Evolutionary conservation across 2,797 vertebrate genomes (phyloP).

Genomic region (Lophius americanus): DNA sequence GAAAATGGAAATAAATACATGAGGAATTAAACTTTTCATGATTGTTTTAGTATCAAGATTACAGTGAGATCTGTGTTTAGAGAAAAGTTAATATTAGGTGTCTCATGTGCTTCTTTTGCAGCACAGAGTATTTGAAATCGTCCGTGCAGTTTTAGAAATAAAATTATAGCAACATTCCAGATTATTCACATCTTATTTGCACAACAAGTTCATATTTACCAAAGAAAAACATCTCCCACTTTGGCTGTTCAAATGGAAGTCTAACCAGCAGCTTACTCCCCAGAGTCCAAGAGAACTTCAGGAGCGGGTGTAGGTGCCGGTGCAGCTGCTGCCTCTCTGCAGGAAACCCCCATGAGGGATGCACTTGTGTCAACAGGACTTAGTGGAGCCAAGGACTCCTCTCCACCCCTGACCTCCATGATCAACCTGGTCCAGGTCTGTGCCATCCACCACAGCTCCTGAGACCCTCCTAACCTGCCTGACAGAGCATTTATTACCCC

Average conservation of each 20-base stretch:
- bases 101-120: too few relatives aligned
- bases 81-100: too few relatives aligned
- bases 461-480: conserved; percentile 20
- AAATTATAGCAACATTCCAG: not conserved
- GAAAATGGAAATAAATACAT: too few relatives aligned
- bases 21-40: too few relatives aligned
- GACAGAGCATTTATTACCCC: conserved; percentile 27
- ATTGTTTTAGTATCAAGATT: too few relatives aligned
- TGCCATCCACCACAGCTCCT: conserved; percentile 37
- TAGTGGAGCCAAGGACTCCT: conserved; percentile 10
- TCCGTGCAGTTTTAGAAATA: not conserved
- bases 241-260: not conserved
- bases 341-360: conserved; percentile 29
- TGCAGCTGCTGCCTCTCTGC: conserved; percentile 30
- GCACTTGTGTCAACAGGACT: conserved; percentile 38
- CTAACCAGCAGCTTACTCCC: conserved; percentile 54
- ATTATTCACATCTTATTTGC: not conserved
- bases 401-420: conserved; percentile 12
- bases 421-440: conserved; percentile 20
- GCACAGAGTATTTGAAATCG: not conserved
- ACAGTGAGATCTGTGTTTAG: too few relatives aligned
- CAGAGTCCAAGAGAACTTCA: conserved; percentile 70
- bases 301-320: conserved; percentile 29
- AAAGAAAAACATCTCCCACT: not conserved
- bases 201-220: not conserved